Evolutionary conservation across 2,888 invertebrate genomes (phyloP), one percentile per base, ranked within the genome.

Genomic region (Periphyllus acericola): DNA sequence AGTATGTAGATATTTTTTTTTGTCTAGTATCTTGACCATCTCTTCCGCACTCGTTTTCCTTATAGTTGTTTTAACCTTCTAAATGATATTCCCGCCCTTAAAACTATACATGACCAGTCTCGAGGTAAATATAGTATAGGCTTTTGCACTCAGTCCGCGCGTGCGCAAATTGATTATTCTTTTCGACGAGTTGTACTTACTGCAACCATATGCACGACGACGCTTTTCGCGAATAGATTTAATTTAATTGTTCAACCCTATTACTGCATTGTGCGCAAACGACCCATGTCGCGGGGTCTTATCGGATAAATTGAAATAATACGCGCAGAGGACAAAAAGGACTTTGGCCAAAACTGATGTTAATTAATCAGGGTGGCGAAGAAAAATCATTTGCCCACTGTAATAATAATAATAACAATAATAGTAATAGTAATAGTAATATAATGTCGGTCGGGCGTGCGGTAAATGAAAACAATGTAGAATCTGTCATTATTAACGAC

Each of bases 401-500:
- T 8, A 46, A 46, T 5, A 46, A 46, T 8, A 46, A 46, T 11
- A 46, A 46, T 11, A 11, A 46, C 11, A 52, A 3, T 52, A 4
- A 6, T 36, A 36, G 3, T 36, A 52, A 52, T 11, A 9, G 17
- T 55, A 19, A 19, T 21, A 21, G 14, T 19, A 55, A 55, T 19
- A n/a, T 52, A 55, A 71, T 71, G 52, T 71, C 17, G 9, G 74
- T 25, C 75, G 60, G 75, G 46, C 25, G 75, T 66, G 66, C 29
- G 85, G 85, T 52, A 79, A 78, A 68, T 68, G 68, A 85, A 83
- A 78, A 85, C 84, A 85, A 85, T 71, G 52, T 79, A 79, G 52
- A 79, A 79, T 79, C 21, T 79, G 71, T 79, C 85, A 85, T 85
- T 79, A 79, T 85, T 85, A 85, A 85, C 71, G 78, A 71, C 79